These are phyloP conservation scores for Halcyon smyrnensis DNA, from an alignment of 2,797 vertebrate genomes.

Conservation along the genomic window DNA sequence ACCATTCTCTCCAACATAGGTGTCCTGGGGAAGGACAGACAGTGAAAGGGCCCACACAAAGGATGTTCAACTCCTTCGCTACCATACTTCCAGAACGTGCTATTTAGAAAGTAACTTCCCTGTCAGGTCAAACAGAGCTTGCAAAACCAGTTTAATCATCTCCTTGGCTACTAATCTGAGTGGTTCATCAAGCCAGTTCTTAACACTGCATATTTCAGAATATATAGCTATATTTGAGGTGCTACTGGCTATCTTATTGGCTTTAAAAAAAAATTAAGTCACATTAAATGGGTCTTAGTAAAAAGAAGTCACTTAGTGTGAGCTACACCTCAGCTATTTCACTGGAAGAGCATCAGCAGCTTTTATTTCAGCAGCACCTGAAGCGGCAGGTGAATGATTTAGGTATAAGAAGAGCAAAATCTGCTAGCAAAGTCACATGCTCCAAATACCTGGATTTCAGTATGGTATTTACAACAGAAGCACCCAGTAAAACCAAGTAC, in stretches of 20 bases:
- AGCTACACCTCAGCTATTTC: neutral
- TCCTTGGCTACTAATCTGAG: constrained; percentile 51
- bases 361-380: neutral
- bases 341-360: neutral
- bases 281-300: neutral
- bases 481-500: neutral
- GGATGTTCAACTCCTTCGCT: neutral
- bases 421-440: neutral
- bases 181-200: constrained; percentile 17
- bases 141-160: constrained; percentile 68
- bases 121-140: constrained; percentile 52
- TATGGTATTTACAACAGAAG: neutral
- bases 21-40: neutral
- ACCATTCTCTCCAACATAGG: neutral
- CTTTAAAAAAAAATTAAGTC: neutral
- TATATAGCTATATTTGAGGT: neutral
- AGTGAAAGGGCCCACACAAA: neutral
- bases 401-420: neutral
- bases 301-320: neutral
- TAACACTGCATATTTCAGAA: neutral
- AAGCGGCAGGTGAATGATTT: neutral
- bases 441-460: neutral
- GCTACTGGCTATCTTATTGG: neutral
- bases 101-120: constrained; percentile 4
- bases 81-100: neutral